Percentiles rank a stretch among this genome's conserved stretches.
Evolutionary conservation across 2,888 invertebrate species (phyloP).

Genomic region (Morpho achilles): DNA sequence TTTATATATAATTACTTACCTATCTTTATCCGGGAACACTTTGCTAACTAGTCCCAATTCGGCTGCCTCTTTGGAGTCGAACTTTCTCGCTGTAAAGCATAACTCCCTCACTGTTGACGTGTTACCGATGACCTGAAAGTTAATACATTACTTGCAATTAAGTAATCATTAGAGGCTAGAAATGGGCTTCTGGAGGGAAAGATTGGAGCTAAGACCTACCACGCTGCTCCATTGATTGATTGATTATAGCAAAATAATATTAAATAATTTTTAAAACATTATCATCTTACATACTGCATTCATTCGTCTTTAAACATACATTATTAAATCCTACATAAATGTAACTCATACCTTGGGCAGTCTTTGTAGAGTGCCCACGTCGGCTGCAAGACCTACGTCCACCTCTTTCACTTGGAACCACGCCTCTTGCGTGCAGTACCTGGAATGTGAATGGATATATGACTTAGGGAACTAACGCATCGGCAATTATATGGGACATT

Average conservation of each 20-base stretch:
- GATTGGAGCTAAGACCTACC: too few species aligned
- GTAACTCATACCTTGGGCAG: constrained; percentile 84
- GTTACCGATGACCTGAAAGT: constrained; percentile 85
- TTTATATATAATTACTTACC: constrained; percentile 55
- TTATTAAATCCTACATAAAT: too few species aligned
- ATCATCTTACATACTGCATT: too few species aligned
- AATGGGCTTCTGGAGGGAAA: too few species aligned
- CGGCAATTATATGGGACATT: too few species aligned
- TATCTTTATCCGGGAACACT: constrained; percentile 83
- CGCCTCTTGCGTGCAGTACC: constrained; percentile 93
- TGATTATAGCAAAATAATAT: too few species aligned
- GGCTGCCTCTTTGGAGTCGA: constrained; percentile 89
- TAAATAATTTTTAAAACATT: too few species aligned
- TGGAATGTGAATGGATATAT: constrained; percentile 37
- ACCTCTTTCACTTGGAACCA: constrained; percentile 96
- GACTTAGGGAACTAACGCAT: too few species aligned
- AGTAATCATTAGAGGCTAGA: too few species aligned
- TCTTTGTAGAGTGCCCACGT: constrained; percentile 96
- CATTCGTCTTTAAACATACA: too few species aligned
- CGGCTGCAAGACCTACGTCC: constrained; percentile 94
- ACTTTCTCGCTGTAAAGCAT: constrained; percentile 90
- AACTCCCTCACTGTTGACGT: constrained; percentile 93
- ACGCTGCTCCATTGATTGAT: too few species aligned
- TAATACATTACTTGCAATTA: neutral
- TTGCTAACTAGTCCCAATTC: constrained; percentile 90